A percentile compares a stretch with the other conserved stretches of the same genome.
phyloP scores from a whole-genome alignment of 2,797 vertebrate species.

The Coranthus polyacanthus region DNA sequence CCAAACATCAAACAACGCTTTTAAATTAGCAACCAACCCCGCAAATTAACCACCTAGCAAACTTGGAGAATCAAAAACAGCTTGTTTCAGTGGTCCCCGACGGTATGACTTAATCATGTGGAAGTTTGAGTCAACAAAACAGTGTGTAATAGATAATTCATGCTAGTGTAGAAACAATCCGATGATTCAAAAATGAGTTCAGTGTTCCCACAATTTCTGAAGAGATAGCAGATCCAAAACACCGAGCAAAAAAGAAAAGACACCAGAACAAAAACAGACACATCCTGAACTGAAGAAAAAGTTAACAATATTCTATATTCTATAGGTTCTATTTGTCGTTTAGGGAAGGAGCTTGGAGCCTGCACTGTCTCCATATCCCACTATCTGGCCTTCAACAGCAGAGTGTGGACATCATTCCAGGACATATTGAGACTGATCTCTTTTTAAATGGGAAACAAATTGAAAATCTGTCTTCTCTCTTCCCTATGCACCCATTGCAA shows the following conservation, averaged over 20 bases:
- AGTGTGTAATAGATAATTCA: conserved; percentile 74
- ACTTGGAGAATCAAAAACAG: conserved; percentile 67
- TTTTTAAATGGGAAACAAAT: conserved; percentile 86
- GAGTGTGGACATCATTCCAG: conserved; percentile 64
- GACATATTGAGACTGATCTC: conserved; percentile 85
- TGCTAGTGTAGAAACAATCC: conserved; percentile 58
- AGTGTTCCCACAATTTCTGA: conserved; percentile 40
- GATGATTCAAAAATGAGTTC: conserved; percentile 47
- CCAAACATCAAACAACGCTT: conserved; percentile 74
- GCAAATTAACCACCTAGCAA: conserved; percentile 78
- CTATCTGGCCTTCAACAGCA: conserved; percentile 57
- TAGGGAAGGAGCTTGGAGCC: conserved; percentile 31
- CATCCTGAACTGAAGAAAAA: conserved; percentile 44
- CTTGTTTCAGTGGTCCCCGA: conserved; percentile 58
- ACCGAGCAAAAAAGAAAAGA: conserved; percentile 20
- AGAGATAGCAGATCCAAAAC: conserved; percentile 26
- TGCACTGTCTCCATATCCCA: conserved; percentile 19
- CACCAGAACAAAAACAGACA: conserved; percentile 46
- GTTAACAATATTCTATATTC: conserved; percentile 50
- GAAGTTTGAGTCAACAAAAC: conserved; percentile 77
- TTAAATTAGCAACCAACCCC: conserved; percentile 74
- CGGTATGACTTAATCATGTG: conserved; percentile 74
- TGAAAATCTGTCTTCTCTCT: conserved; percentile 77
- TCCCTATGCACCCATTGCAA: conserved; percentile 48
- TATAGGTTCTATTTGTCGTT: conserved; percentile 40